A percentile compares a stretch with the other conserved stretches of the same genome.
Conservation (phyloP, 2,797 vertebrate genomes). For the Danionella dracula region DNA sequence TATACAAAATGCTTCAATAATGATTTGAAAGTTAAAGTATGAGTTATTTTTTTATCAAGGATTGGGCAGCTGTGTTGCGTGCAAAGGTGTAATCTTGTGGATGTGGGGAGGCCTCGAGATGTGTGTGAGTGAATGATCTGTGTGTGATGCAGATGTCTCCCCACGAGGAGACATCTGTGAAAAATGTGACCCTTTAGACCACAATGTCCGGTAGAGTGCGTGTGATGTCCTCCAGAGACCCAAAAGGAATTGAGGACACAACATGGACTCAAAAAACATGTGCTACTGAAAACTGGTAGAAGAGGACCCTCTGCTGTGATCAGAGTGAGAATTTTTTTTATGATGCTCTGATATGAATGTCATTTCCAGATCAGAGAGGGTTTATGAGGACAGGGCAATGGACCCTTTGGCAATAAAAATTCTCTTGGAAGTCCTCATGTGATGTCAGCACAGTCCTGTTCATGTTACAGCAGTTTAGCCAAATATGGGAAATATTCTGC, state of each 20-base stretch:
- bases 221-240: slow-evolving; percentile 9
- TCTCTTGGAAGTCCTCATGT: neutral
- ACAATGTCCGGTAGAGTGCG: slow-evolving; percentile 18
- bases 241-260: slow-evolving; percentile 34
- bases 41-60: no score
- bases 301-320: neutral
- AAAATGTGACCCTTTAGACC: slow-evolving; percentile 55
- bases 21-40: no score
- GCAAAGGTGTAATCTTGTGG: slow-evolving; percentile 24
- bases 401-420: neutral
- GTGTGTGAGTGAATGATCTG: slow-evolving; percentile 24
- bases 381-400: neutral
- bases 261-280: slow-evolving; percentile 10
- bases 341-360: neutral
- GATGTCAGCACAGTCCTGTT: neutral
- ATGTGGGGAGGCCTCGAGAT: neutral
- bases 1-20: no score
- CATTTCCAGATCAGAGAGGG: neutral
- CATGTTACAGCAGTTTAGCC: neutral
- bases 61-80: neutral
- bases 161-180: slow-evolving; percentile 46
- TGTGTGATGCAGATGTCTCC: slow-evolving; percentile 40
- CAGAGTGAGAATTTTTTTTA: neutral
- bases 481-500: neutral
- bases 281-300: neutral